Evolutionary conservation across 2,113 vertebrate genomes (phyloP).

Genomic region (Turnix velox): DNA sequence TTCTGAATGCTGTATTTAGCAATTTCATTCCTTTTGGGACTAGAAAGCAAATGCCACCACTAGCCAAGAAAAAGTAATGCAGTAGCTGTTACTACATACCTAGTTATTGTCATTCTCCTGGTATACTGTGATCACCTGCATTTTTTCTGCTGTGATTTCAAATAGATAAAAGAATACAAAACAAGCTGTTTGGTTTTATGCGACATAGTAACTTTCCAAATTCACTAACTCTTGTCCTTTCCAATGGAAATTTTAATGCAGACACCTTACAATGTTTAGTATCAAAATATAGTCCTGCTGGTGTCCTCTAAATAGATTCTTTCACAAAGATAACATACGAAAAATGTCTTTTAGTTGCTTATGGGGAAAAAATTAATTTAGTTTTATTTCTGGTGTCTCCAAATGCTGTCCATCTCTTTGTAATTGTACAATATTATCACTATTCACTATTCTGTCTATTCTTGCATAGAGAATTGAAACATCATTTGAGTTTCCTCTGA

Average conservation of each 20-base stretch:
- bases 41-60: neutral
- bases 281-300: neutral
- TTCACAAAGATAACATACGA: neutral
- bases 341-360: neutral
- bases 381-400: constrained; percentile 17
- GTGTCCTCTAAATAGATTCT: neutral
- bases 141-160: neutral
- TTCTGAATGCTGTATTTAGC: neutral
- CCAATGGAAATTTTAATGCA: neutral
- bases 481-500: constrained; percentile 67
- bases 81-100: neutral
- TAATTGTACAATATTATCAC: constrained; percentile 61
- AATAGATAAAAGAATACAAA: neutral
- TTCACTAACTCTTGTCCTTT: neutral
- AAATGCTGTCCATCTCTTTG: constrained; percentile 21
- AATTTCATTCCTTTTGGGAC: neutral
- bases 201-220: neutral
- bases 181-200: neutral
- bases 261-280: neutral
- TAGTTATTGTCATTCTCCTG: neutral
- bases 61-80: neutral
- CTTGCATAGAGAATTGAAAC: constrained; percentile 71
- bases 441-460: constrained; percentile 64
- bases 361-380: neutral
- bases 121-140: neutral